These are phyloP conservation scores for Tiliacea aurago DNA, from an alignment of 2,888 invertebrate genomes.

Conservation along the genomic window DNA sequence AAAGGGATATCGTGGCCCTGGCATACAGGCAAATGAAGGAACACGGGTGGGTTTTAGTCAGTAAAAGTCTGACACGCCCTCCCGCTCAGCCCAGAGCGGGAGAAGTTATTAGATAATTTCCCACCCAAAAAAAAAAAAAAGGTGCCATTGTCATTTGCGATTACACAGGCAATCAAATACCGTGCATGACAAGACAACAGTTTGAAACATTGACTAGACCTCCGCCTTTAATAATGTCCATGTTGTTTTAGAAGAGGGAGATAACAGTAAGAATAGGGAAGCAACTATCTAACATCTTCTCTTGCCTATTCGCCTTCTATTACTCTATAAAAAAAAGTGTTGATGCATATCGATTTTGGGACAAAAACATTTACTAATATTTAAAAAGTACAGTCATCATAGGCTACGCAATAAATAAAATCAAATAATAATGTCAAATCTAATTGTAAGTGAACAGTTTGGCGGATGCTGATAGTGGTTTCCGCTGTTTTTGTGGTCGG, in stretches of 20 bases:
- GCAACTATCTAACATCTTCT: not conserved
- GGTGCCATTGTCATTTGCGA: not conserved
- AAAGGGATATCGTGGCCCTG: too few relatives aligned
- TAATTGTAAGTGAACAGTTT: slow-evolving; percentile 37
- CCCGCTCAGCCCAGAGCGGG: too few relatives aligned
- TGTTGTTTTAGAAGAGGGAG: not conserved
- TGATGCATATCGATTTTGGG: not conserved
- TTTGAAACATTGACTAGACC: not conserved
- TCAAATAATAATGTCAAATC: slow-evolving; percentile 25
- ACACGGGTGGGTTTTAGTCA: too few relatives aligned
- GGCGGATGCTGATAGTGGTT: slow-evolving; percentile 71
- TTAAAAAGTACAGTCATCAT: not conserved
- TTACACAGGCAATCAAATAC: not conserved
- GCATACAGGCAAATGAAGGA: too few relatives aligned
- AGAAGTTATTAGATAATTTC: too few relatives aligned
- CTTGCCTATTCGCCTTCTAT: not conserved
- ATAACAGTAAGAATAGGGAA: not conserved
- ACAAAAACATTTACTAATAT: not conserved
- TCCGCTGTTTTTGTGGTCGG: slow-evolving; percentile 64
- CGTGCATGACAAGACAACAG: not conserved
- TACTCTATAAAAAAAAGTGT: not conserved
- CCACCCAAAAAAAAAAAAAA: too few relatives aligned
- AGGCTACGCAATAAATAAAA: slow-evolving; percentile 1
- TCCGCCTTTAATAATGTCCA: not conserved
- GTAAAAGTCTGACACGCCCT: too few relatives aligned